Evolutionary conservation across 1,140 invertebrate genomes (phyloP).

Genomic region (Pinna nobilis): DNA sequence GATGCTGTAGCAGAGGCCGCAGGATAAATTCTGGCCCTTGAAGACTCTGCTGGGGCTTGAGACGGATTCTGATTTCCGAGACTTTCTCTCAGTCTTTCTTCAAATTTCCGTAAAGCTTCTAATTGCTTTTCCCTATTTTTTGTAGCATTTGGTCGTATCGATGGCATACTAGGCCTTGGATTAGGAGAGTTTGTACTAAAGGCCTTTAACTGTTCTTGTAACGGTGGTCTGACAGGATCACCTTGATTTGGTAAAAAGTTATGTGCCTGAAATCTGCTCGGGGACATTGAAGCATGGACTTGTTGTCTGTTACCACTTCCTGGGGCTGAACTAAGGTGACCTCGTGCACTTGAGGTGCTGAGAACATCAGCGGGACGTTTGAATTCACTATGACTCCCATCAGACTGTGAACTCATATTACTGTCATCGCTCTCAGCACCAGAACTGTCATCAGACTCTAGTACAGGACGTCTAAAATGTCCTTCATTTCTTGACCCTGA

Average conservation of each 20-base stretch:
- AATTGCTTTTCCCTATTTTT: slow-evolving; percentile 79
- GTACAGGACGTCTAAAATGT: not conserved
- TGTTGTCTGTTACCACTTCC: not conserved
- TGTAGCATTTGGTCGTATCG: slow-evolving; percentile 72
- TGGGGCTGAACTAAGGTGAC: not conserved
- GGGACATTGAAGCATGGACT: slow-evolving; percentile 18
- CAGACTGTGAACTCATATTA: slow-evolving; percentile 5
- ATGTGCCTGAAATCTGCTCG: slow-evolving; percentile 9
- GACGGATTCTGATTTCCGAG: slow-evolving; percentile 43
- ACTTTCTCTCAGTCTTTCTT: slow-evolving; percentile 76
- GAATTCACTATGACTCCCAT: slow-evolving; percentile 22
- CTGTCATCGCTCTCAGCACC: slow-evolving; percentile 43
- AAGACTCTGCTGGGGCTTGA: not conserved
- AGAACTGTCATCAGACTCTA: slow-evolving; percentile 38
- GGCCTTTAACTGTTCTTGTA: not conserved
- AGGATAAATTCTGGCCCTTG: not conserved
- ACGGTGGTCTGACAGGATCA: not conserved
- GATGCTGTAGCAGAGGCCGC: too few relatives aligned
- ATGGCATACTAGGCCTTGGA: slow-evolving; percentile 56
- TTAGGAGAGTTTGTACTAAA: not conserved
- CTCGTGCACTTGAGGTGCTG: slow-evolving; percentile 12
- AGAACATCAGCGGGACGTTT: slow-evolving; percentile 31
- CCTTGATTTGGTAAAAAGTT: not conserved
- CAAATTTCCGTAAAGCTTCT: slow-evolving; percentile 79
- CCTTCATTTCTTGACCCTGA: too few relatives aligned